Evolutionary conservation across 2,113 vertebrate species (phyloP), one percentile per base, ranked within the genome.

Genomic region (Phalacrocorax carbo): DNA sequence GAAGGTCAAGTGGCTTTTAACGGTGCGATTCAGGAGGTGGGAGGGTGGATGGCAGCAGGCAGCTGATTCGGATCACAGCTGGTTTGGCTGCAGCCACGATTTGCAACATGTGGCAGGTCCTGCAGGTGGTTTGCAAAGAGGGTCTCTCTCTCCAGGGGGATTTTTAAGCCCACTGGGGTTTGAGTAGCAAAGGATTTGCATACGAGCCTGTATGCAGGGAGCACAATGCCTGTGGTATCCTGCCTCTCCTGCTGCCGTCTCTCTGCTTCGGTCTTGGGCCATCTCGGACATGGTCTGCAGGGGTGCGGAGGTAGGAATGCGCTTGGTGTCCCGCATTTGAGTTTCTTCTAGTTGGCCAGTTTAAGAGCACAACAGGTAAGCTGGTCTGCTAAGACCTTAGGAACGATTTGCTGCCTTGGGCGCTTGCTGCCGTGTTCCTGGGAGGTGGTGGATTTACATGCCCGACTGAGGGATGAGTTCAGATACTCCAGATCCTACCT

Each of bases 211-310:
- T 16, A 0, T 1, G 1, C 2, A 8, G 48, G 70, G 34, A 38
- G 36, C 38, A 15, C 15, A 1, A 0, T 7, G 34, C 40, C 16
- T 10, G 2, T 2, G 23, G 79, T 15, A 5, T 57, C 7, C 62
- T 58, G 48, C 42, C 54, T 29, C 23, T 75, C 32, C 38, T 4
- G 12, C 82, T 62, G 55, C 64, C 0, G 0, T 65, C 29, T 14
- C 42, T 68, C 38, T 0, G 3, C 65, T 6, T 23, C 0, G 0
- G 11, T 15, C 10, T 8, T 13, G 64, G 81, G 61, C 14, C 19
- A 26, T 49, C 23, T 17, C 0, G 3, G 78, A 1, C 0, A 0
- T 7, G 49, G 5, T 22, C 46, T 3, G 5, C 9, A 4, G 48
- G 38, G 57, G 0, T 3, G 3, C 3, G 14, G 4, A 10, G 18